A percentile compares a stretch with the other conserved stretches of the same genome.
These are phyloP conservation scores for Eclectus roratus DNA, from an alignment of 2,113 vertebrate species.

Conservation along the genomic window DNA sequence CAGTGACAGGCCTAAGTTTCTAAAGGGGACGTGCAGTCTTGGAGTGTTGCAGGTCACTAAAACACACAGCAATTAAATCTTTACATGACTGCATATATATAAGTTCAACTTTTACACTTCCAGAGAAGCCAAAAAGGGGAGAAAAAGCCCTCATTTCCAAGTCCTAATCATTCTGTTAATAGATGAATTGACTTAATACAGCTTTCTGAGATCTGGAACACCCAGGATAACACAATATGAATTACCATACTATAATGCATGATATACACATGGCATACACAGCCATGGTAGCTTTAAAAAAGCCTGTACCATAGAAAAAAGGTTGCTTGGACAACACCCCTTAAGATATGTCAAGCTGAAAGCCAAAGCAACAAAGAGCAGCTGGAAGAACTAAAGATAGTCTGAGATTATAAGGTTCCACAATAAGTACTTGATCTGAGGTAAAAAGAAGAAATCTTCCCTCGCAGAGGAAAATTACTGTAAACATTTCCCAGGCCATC, in stretches of 20 bases:
- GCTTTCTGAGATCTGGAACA: not conserved
- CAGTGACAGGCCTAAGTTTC: not conserved
- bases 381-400: not conserved
- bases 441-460: accelerated
- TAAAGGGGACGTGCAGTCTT: not conserved
- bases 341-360: not conserved
- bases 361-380: not conserved
- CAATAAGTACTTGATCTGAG: not conserved
- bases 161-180: not conserved
- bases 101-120: not conserved
- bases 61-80: not conserved
- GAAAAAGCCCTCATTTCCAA: not conserved
- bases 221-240: not conserved
- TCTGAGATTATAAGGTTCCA: not conserved
- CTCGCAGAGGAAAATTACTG: not conserved
- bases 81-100: not conserved
- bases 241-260: not conserved
- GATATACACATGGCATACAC: not conserved
- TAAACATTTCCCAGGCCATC: not conserved
- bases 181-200: not conserved
- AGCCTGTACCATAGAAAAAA: not conserved
- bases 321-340: not conserved
- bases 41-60: not conserved
- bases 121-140: not conserved
- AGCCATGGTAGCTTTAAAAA: accelerated